Evolutionary conservation across 2,888 invertebrate genomes (phyloP).

Genomic region (Drosophila neotestacea): DNA sequence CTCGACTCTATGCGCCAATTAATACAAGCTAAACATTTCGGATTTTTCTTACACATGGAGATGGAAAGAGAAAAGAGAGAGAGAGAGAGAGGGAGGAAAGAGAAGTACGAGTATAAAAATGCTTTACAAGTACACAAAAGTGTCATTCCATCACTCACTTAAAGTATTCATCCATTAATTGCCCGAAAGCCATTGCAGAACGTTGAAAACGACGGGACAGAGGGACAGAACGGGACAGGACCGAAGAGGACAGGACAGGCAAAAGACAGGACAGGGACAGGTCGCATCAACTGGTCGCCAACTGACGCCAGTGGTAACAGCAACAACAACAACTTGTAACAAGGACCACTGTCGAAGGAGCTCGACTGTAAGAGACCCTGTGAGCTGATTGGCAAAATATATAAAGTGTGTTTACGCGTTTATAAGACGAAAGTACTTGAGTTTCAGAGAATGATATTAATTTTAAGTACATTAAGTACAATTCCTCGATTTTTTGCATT

Average conservation of each 20-base stretch:
- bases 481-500: too few relatives aligned
- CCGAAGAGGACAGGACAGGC: conserved; percentile 12
- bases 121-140: conserved; percentile 82
- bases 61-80: neutral
- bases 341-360: too few relatives aligned
- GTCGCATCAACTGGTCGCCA: conserved; percentile 54
- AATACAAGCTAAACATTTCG: conserved; percentile 60
- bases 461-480: too few relatives aligned
- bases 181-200: conserved; percentile 81
- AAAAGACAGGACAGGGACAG: conserved; percentile 23
- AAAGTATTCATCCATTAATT: conserved; percentile 84
- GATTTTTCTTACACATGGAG: conserved; percentile 51
- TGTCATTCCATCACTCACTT: conserved; percentile 84
- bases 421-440: too few relatives aligned
- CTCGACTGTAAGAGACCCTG: too few relatives aligned
- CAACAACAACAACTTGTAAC: conserved; percentile 14
- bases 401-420: too few relatives aligned
- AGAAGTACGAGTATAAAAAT: conserved; percentile 70
- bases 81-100: neutral
- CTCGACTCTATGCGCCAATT: conserved; percentile 59
- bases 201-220: conserved; percentile 13
- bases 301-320: conserved; percentile 66
- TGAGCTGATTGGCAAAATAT: too few relatives aligned
- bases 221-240: conserved; percentile 15
- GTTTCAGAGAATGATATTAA: too few relatives aligned